A percentile compares a stretch with the other conserved stretches of the same genome.
Evolutionary conservation across 2,888 invertebrate species (phyloP).

Genomic region (Sylvicola cinctus): DNA sequence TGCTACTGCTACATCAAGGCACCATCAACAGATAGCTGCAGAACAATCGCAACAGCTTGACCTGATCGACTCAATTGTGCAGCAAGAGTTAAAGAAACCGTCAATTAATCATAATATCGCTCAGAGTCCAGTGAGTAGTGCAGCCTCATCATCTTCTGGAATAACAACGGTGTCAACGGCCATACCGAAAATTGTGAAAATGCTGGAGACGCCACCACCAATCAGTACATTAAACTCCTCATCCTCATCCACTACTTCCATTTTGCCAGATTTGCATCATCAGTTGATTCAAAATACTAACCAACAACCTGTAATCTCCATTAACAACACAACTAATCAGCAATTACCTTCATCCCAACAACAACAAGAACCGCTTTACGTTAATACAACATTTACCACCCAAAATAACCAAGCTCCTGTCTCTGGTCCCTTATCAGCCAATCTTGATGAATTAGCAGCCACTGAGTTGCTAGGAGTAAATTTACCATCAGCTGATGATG

Average conservation of each 20-base stretch:
- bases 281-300: background rate
- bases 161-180: conserved; percentile 8
- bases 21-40: conserved; percentile 4
- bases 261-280: background rate
- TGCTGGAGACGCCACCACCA: conserved; percentile 22
- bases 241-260: background rate
- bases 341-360: too few relatives aligned
- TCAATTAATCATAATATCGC: background rate
- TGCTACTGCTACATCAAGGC: too few relatives aligned
- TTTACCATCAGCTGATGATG: conserved; percentile 40
- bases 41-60: conserved; percentile 24
- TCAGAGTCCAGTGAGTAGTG: background rate
- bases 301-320: background rate
- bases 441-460: too few relatives aligned
- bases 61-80: conserved; percentile 23
- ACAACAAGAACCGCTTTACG: background rate
- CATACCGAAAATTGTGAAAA: conserved; percentile 30
- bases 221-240: background rate
- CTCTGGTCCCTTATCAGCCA: too few relatives aligned
- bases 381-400: background rate
- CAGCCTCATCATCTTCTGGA: too few relatives aligned
- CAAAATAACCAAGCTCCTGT: too few relatives aligned
- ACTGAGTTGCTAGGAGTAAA: conserved; percentile 19
- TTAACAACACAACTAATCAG: background rate
- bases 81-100: conserved; percentile 14